phyloP scores from a whole-genome alignment of 2,888 invertebrate species.

The Pollenia amentaria region DNA sequence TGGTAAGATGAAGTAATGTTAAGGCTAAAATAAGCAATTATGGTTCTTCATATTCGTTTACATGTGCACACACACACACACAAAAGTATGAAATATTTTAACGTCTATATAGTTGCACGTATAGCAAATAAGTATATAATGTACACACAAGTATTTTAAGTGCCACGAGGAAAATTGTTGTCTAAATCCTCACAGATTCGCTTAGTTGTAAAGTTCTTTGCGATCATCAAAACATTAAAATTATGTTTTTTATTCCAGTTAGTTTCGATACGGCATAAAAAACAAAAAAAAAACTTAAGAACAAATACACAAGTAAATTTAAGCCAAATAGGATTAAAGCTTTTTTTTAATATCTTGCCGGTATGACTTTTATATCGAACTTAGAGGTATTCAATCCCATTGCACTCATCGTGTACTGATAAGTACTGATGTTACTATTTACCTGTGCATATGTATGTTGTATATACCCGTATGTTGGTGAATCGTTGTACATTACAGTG shows the following conservation, averaged over 20 bases:
- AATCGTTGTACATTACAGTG: neutral
- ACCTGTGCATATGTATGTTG: too few species aligned
- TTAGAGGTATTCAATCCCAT: neutral
- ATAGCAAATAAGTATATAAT: neutral
- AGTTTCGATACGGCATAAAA: neutral
- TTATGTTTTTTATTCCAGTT: conserved; percentile 3
- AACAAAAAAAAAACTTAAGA: neutral
- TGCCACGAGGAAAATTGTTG: neutral
- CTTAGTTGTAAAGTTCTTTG: neutral
- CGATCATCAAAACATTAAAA: conserved; percentile 21
- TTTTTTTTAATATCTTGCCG: conserved; percentile 28
- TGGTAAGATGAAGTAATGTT: conserved; percentile 32
- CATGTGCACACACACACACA: neutral
- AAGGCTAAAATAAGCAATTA: conserved; percentile 36
- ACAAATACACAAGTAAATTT: neutral
- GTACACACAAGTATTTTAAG: neutral
- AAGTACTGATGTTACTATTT: neutral
- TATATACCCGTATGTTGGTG: neutral
- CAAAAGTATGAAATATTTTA: too few species aligned
- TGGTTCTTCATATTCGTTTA: neutral
- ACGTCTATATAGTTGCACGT: too few species aligned
- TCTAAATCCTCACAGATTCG: conserved; percentile 5
- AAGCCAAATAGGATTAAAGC: conserved; percentile 2
- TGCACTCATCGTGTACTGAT: neutral
- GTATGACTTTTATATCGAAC: neutral